Base-by-base conservation (phyloP, 2,888 invertebrate genomes). In the Calliopum simillimum region DNA sequence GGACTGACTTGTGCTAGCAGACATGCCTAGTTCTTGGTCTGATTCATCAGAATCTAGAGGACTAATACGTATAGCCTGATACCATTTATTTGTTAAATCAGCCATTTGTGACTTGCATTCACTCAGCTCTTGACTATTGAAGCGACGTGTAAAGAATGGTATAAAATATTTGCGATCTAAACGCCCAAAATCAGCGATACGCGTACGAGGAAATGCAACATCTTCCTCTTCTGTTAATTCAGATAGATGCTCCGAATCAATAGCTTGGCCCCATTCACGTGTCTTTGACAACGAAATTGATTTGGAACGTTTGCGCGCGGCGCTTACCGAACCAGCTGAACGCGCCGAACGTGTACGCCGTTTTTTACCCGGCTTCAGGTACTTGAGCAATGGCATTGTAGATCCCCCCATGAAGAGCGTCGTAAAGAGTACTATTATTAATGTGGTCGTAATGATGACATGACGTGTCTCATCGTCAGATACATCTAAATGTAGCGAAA, bases 31-130 rank as follows among this genome's bases (percentile, higher is more conserved):
- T 58, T 85, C 85, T 64, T 85, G 85, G 64, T 86, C 91, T 72
- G 94, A 94, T 70, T 94, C 94, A 56, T 95, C 95, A 43, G 94
- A 94, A 79, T 95, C 93, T 74, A 94, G 90, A 12, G 96, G 96
- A 61, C 94, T 93, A 80, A 96, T 93, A 72, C 96, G 89, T 77
- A 98, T 97, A 0, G 97, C 97, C 84, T 98, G 95, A 87, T 97
- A 98, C 98, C 98, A 98, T 84, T 98, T 95, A 84, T 97, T 96
- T 0, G 98, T 97, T 76, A 98, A 88, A 86, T 96, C 96, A 2
- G 95, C 95, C 96, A 98, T 97, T 87, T 98, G 97, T 77, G 94
- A 95, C 86, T 96, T 96, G 82, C 98, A 98, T 86, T 98, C 98
- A 83, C 95, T 94, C 74, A 98, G 87, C 87, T 98, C 98, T 92